Conservation (phyloP, 2,888 invertebrate genomes). For the Agapostemon virescens region DNA sequence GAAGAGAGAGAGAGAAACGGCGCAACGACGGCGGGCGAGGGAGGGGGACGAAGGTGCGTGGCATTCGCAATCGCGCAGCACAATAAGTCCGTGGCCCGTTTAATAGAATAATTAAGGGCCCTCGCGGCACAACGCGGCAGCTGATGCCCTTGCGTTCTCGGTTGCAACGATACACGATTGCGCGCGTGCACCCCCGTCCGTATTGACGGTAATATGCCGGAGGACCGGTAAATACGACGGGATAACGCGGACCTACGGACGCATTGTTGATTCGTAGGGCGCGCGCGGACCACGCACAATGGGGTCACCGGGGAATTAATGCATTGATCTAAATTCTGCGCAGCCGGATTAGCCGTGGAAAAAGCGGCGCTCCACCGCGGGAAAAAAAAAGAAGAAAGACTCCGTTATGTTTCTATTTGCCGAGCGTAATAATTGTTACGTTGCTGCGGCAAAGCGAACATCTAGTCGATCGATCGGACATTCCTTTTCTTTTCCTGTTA, state of each 20-base stretch:
- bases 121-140: conserved; percentile 73
- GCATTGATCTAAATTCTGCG: conserved; percentile 65
- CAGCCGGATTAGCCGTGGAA: conserved; percentile 67
- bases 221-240: conserved; percentile 44
- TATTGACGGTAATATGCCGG: conserved; percentile 14
- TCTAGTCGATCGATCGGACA: background rate
- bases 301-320: conserved; percentile 67
- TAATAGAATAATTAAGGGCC: conserved; percentile 80
- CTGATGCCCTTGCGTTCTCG: conserved; percentile 71
- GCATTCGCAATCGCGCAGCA: conserved; percentile 66
- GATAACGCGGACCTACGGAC: conserved; percentile 56
- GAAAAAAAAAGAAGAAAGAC: background rate
- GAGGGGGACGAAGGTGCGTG: background rate
- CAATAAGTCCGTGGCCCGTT: conserved; percentile 78
- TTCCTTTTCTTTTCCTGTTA: background rate
- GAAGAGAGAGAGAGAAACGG: too few relatives aligned
- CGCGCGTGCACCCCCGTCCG: background rate
- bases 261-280: conserved; percentile 68
- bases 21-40: background rate
- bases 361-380: conserved; percentile 50
- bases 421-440: background rate
- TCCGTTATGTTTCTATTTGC: background rate
- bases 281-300: conserved; percentile 63
- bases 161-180: conserved; percentile 11
- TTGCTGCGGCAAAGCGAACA: background rate